Evolutionary conservation across 37 sponge, comb jelly and placozoan species (phyloP), one percentile per base, ranked within the genome.

Genomic region (Crambe crambe): DNA sequence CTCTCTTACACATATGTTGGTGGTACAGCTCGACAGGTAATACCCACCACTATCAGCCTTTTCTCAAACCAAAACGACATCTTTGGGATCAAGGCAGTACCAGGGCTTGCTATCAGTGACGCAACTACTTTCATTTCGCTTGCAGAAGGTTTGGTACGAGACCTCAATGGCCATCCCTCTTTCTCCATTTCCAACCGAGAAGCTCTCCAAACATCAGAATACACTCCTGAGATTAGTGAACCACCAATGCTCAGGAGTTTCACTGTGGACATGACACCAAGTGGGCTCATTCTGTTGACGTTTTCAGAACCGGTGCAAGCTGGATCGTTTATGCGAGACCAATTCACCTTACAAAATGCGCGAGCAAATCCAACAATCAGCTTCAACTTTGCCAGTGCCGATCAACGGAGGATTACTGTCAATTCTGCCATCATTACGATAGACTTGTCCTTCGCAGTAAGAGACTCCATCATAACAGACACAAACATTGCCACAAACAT

Each of bases 241-340:
- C 79, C 89, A 39, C 88, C 89, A 20, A 54, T 20, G 18, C 76
- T 94, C 26, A 18, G 43, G 5, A 71, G 70, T 37, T 94, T 90
- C 83, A 81, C 57, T 31, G 95, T 94, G 1, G 75, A 94, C 70
- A 51, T 94, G 42, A 87, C 87, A 36, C 91, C 95, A 57, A 89
- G 91, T 3, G 82, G 80, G 0, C 76, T 90, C 37, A 82, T 70
- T 8, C 66, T 87, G 3, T 64, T 87, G 31, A 79, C 79, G 1
- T 94, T 94, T 72, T 85, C 91, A 20, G 90, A 94, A 56, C 80
- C 95, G 30, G 81, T 92, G 12, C 42, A 80, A 9, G 85, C 67
- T n/a, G 31, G 56, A 15, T 76, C 80, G 9, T 38, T 91, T 21
- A 61, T 60, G 31, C 77, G 76, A 42, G 80, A 65, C 0, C 73